Evolutionary conservation across 2,888 invertebrate species (phyloP).

Genomic region (Cetonia aurata): DNA sequence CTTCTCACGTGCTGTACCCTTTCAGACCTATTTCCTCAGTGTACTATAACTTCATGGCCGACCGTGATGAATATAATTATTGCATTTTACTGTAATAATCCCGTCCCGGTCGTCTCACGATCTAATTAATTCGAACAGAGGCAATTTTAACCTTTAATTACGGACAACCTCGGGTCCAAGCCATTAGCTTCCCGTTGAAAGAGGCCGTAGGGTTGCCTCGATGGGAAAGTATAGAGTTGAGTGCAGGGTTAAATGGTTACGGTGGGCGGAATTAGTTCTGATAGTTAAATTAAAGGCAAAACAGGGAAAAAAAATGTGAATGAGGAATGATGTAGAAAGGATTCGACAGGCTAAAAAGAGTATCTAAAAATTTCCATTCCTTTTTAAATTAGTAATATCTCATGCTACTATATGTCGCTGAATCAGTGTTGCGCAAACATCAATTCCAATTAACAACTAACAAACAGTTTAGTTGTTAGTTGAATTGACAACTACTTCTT

Average conservation of each 20-base stretch:
- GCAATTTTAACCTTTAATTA: conserved; percentile 41
- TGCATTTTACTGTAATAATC: conserved; percentile 35
- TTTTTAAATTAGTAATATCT: no score
- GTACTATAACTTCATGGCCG: not conserved
- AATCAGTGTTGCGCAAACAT: no score
- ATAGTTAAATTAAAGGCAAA: no score
- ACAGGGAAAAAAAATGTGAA: no score
- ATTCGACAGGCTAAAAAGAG: no score
- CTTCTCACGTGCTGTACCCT: not conserved
- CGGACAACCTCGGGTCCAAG: not conserved
- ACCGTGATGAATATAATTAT: conserved; percentile 38
- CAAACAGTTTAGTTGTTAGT: no score
- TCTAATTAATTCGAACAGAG: conserved; percentile 40
- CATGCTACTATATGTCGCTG: no score
- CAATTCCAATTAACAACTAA: no score
- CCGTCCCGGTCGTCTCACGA: conserved; percentile 5
- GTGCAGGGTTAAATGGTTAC: conserved; percentile 1
- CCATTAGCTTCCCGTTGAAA: conserved; percentile 14
- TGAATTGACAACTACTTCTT: no score
- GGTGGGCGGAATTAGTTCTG: conserved; percentile 8
- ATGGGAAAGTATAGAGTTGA: not conserved
- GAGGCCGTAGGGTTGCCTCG: not conserved
- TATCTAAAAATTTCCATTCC: no score
- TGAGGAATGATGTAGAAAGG: no score
- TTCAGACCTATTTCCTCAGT: conserved; percentile 1